These are phyloP conservation scores for Amorpha juglandis DNA, from an alignment of 2,888 invertebrate species.

Conservation along the genomic window DNA sequence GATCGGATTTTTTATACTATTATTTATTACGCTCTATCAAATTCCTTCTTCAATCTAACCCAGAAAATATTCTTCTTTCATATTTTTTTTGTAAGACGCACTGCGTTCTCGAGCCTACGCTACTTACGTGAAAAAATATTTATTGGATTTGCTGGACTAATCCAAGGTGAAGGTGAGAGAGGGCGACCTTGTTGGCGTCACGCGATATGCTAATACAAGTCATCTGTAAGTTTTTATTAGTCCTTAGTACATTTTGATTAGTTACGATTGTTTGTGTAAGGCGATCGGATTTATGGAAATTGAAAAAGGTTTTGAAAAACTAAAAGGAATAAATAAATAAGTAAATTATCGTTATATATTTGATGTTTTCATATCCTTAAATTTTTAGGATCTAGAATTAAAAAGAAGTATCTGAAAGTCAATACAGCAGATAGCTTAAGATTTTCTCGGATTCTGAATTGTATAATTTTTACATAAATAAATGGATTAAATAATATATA, in stretches of 20 bases:
- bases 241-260: constrained; percentile 11
- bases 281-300: not conserved
- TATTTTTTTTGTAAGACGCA: not conserved
- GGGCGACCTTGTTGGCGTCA: constrained; percentile 42
- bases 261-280: not conserved
- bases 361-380: too few species aligned
- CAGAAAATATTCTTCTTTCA: not conserved
- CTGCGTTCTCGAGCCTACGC: not conserved
- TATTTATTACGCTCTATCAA: too few species aligned
- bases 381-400: too few species aligned
- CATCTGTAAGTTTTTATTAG: constrained; percentile 11
- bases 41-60: too few species aligned
- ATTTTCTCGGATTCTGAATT: too few species aligned
- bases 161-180: constrained; percentile 27
- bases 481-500: too few species aligned
- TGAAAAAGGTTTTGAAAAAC: not conserved
- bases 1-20: too few species aligned
- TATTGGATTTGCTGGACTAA: constrained; percentile 9
- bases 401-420: too few species aligned
- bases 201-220: constrained; percentile 41
- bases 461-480: too few species aligned
- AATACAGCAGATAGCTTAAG: too few species aligned
- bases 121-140: constrained; percentile 5
- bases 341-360: too few species aligned
- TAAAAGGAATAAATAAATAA: too few species aligned